Evolutionary conservation across 2,113 vertebrate genomes (phyloP).

Genomic region (Cynocephalus volans): DNA sequence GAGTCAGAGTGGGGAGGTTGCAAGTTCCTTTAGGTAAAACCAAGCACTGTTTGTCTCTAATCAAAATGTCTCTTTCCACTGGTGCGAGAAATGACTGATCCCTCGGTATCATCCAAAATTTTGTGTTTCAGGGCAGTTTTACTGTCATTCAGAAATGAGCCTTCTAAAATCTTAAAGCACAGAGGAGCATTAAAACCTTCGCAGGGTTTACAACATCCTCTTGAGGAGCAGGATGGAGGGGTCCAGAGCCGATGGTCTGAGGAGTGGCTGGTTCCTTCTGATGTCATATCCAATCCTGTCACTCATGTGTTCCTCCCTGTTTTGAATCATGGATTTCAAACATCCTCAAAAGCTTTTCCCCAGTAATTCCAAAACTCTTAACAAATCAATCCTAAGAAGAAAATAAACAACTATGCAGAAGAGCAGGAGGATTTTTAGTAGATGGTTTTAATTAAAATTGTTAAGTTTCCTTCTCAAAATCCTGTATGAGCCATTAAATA

Average conservation of each 20-base stretch:
- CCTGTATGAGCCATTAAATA: constrained; percentile 65
- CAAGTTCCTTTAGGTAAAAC: neutral
- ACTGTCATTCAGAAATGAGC: neutral
- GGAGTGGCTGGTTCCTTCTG: neutral
- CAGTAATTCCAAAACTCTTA: constrained; percentile 73
- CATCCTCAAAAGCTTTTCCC: constrained; percentile 62
- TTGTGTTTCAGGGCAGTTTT: neutral
- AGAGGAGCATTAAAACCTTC: neutral
- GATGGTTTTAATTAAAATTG: constrained; percentile 78
- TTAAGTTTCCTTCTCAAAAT: constrained; percentile 70
- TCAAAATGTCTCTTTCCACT: neutral
- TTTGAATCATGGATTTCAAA: constrained; percentile 66
- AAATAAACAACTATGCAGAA: constrained; percentile 73
- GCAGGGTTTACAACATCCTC: neutral
- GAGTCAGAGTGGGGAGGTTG: accelerated
- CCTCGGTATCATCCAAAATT: neutral
- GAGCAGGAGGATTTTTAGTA: constrained; percentile 62
- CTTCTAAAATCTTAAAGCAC: neutral
- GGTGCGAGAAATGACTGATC: neutral
- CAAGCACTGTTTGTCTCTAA: neutral
- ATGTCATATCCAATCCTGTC: neutral
- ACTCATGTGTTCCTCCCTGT: neutral
- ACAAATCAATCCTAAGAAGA: constrained; percentile 69
- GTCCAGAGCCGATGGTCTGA: neutral
- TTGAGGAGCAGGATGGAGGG: neutral